A percentile compares a stretch with the other conserved stretches of the same genome.
Conservation (phyloP, 1,140 invertebrate species). For the Chymomyza costata region DNA sequence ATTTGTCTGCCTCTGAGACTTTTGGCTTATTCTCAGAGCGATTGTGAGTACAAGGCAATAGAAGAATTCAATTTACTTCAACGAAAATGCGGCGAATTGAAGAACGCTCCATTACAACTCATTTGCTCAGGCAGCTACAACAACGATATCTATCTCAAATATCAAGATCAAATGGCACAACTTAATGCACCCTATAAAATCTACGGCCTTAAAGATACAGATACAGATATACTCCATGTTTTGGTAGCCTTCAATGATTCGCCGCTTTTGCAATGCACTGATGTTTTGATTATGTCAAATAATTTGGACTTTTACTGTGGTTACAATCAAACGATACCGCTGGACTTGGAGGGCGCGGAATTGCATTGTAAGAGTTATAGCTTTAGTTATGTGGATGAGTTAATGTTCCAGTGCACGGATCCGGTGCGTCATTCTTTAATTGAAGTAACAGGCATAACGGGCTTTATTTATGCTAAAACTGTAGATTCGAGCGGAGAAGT, state of each 20-base stretch:
- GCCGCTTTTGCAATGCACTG: slow-evolving; percentile 1
- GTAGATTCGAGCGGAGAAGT: too few species aligned
- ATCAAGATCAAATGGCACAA: neutral
- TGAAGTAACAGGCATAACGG: neutral
- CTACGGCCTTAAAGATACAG: neutral
- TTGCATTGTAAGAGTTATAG: slow-evolving; percentile 1
- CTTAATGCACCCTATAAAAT: slow-evolving; percentile 9
- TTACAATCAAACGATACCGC: neutral
- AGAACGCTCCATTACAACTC: neutral
- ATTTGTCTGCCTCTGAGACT: too few species aligned
- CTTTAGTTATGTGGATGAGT: slow-evolving; percentile 5
- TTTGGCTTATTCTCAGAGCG: too few species aligned
- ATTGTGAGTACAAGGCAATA: too few species aligned
- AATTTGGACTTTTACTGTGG: slow-evolving; percentile 9
- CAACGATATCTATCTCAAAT: slow-evolving; percentile 1
- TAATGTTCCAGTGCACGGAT: slow-evolving; percentile 1
- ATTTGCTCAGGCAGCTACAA: slow-evolving; percentile 8
- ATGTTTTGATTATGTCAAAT: neutral
- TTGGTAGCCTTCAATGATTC: slow-evolving; percentile 2
- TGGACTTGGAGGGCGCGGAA: neutral
- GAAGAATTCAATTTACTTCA: neutral
- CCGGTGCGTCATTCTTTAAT: neutral
- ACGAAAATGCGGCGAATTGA: neutral
- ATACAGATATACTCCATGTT: neutral
- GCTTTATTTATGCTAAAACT: neutral